A percentile compares a stretch with the other conserved stretches of the same genome.
Evolutionary conservation across 1,140 invertebrate species (phyloP).

Genomic region (Zaprionus ghesquierei): DNA sequence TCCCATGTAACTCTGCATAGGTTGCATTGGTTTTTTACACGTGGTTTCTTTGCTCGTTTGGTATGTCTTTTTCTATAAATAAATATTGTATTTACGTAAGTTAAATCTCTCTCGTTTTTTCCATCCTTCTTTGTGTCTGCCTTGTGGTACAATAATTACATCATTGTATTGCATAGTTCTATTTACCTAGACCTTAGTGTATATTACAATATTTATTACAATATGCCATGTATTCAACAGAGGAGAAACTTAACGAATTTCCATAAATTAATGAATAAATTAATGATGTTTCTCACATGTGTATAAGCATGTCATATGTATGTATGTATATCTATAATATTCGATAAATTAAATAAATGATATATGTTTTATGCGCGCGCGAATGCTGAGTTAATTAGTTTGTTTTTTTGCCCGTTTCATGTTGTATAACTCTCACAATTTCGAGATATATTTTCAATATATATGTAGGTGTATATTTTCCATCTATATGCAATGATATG

Average conservation of each 20-base stretch:
- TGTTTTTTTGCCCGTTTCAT: background rate
- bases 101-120: background rate
- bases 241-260: conserved; percentile 40
- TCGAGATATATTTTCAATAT: conserved; percentile 16
- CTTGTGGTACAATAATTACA: conserved; percentile 33
- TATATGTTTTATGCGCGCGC: conserved; percentile 7
- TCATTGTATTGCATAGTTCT: conserved; percentile 44
- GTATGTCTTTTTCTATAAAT: conserved; percentile 78
- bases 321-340: conserved; percentile 50
- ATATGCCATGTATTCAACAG: conserved; percentile 40
- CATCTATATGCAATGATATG: conserved; percentile 69
- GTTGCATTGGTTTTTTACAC: conserved; percentile 53
- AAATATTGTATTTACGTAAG: conserved; percentile 45
- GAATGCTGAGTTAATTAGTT: conserved; percentile 15
- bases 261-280: conserved; percentile 38
- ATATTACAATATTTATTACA: conserved; percentile 67
- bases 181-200: conserved; percentile 56
- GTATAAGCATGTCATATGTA: conserved; percentile 48
- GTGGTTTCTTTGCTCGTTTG: conserved; percentile 44
- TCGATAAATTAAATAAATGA: conserved; percentile 32
- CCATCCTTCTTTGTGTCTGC: background rate
- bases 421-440: background rate
- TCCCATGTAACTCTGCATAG: conserved; percentile 46
- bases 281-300: conserved; percentile 37
- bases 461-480: conserved; percentile 50